Evolutionary conservation across 2,888 invertebrate species (phyloP).

Genomic region (Calliphora vomitoria): DNA sequence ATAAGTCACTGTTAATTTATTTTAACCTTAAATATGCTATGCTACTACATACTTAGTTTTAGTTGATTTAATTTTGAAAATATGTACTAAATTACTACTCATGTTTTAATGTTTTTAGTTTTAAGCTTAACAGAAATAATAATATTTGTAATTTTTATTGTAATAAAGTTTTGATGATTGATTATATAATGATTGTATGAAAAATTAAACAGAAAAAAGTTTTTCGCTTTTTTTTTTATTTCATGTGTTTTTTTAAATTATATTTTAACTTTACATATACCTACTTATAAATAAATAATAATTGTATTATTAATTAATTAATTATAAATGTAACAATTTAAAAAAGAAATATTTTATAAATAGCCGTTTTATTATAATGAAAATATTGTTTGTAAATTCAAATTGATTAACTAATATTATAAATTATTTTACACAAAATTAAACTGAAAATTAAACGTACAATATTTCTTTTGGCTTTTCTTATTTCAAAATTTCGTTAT

Average conservation of each 20-base stretch:
- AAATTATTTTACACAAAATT: constrained; percentile 68
- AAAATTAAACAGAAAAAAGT: constrained; percentile 30
- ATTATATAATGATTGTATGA: constrained; percentile 28
- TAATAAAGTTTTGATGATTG: constrained; percentile 32
- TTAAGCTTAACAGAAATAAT: constrained; percentile 43
- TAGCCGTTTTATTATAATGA: constrained; percentile 71
- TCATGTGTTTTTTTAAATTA: constrained; percentile 32
- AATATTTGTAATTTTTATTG: constrained; percentile 48
- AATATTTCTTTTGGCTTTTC: constrained; percentile 59
- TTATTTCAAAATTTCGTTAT: constrained; percentile 60
- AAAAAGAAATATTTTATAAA: constrained; percentile 66
- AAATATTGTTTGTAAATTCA: constrained; percentile 71
- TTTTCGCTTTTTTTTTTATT: constrained; percentile 57
- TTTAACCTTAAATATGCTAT: constrained; percentile 45
- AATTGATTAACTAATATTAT: constrained; percentile 54
- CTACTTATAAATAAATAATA: constrained; percentile 46
- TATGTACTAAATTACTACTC: constrained; percentile 22
- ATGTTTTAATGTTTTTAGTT: constrained; percentile 64
- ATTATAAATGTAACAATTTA: constrained; percentile 51
- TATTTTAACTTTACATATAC: constrained; percentile 21
- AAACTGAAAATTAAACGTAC: constrained; percentile 48
- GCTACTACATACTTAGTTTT: constrained; percentile 46
- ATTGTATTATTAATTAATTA: constrained; percentile 53
- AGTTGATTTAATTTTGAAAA: constrained; percentile 50
- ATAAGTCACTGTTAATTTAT: constrained; percentile 72